A percentile compares a stretch with the other conserved stretches of the same genome.
These are phyloP conservation scores for Pempheris klunzingeri DNA, from an alignment of 2,797 vertebrate genomes.

Conservation along the genomic window DNA sequence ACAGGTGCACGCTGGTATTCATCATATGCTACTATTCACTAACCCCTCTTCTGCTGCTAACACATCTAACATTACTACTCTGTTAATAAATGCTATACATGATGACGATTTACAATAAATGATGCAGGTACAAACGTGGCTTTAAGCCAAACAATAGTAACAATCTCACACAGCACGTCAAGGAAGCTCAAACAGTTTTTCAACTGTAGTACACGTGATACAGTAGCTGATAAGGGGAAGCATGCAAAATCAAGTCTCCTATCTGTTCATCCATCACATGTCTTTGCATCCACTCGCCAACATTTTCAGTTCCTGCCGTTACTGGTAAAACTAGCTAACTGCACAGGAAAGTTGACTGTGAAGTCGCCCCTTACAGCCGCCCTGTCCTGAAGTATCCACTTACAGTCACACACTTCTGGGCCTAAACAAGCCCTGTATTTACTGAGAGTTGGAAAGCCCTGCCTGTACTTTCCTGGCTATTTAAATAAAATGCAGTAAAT, in stretches of 20 bases:
- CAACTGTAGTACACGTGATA: background rate
- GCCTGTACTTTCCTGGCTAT: background rate
- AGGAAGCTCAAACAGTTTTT: background rate
- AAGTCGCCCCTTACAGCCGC: background rate
- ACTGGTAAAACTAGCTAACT: constrained; percentile 35
- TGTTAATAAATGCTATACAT: constrained; percentile 38
- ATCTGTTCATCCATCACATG: constrained; percentile 30
- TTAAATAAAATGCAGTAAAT: background rate
- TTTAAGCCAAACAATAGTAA: background rate
- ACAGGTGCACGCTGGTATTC: constrained; percentile 13
- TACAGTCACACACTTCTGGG: background rate
- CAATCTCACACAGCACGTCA: background rate
- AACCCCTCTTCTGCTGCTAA: background rate
- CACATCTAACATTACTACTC: constrained; percentile 28
- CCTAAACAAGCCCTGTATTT: background rate
- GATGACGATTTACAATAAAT: too few relatives aligned
- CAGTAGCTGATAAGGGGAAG: constrained; percentile 32
- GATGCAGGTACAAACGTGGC: constrained; percentile 21
- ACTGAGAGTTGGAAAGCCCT: background rate
- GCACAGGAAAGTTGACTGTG: background rate
- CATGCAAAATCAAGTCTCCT: constrained; percentile 28
- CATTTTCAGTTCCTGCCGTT: background rate
- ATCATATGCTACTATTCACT: background rate
- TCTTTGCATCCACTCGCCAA: background rate
- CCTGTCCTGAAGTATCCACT: background rate